Percentiles rank a stretch among this genome's conserved stretches.
Conservation (phyloP, 2,797 vertebrate species). For the Karalla daura region DNA sequence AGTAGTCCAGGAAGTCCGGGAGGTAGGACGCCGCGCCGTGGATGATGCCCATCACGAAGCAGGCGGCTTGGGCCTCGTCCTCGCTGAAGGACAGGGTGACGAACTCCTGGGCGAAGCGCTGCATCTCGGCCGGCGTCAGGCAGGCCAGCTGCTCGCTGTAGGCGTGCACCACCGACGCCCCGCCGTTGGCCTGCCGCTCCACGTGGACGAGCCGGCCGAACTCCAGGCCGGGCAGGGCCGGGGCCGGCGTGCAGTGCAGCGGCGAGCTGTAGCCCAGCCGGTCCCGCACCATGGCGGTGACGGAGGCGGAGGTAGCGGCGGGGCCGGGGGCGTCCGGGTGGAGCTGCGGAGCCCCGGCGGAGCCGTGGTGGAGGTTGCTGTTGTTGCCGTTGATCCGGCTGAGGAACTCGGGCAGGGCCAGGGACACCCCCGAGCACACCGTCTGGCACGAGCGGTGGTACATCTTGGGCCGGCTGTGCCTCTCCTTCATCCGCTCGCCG, state of each 20-base stretch:
- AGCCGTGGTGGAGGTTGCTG: constrained; percentile 73
- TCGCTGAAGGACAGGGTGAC: constrained; percentile 94
- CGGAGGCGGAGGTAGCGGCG: constrained; percentile 47
- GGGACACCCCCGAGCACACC: constrained; percentile 88
- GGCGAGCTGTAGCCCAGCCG: constrained; percentile 71
- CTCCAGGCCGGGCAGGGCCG: constrained; percentile 88
- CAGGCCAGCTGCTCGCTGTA: constrained; percentile 92
- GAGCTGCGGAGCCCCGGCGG: constrained; percentile 75
- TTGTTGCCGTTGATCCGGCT: constrained; percentile 74
- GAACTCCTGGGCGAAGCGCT: constrained; percentile 94
- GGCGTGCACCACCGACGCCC: constrained; percentile 94
- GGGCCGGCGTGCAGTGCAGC: constrained; percentile 61
- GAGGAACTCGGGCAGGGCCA: constrained; percentile 74
- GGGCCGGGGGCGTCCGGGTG: constrained; percentile 58
- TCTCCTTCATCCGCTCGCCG: constrained; percentile 92
- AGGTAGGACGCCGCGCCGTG: constrained; percentile 98
- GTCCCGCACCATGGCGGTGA: constrained; percentile 66
- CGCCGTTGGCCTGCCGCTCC: constrained; percentile 98
- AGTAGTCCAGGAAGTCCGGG: constrained; percentile 99
- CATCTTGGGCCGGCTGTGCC: constrained; percentile 92
- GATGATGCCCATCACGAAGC: constrained; percentile 97
- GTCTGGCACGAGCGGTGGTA: constrained; percentile 97
- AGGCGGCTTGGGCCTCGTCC: constrained; percentile 88
- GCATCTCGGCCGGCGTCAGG: constrained; percentile 90
- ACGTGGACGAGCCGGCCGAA: constrained; percentile 93